Percentiles rank a stretch among this genome's conserved stretches.
These are phyloP conservation scores for Paramormyrops hopkinsi DNA, from an alignment of 2,797 vertebrate genomes.

Conservation along the genomic window DNA sequence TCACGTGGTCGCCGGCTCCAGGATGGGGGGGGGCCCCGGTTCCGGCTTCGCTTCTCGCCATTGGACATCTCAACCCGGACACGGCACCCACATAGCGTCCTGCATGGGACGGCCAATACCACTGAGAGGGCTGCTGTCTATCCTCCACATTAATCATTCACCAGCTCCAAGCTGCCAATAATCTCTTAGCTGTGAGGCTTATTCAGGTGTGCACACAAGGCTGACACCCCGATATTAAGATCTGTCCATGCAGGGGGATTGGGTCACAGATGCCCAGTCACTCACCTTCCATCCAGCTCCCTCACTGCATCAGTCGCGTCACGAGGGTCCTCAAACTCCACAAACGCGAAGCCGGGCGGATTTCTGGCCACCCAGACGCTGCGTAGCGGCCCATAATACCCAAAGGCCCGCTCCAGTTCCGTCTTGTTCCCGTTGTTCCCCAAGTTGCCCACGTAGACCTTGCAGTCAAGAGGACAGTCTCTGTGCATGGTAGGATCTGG, in stretches of 20 bases:
- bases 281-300: conserved; percentile 91
- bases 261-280: not conserved
- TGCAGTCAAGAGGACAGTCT: conserved; percentile 94
- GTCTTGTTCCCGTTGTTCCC: conserved; percentile 98
- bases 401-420: conserved; percentile 85
- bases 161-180: not conserved
- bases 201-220: not conserved
- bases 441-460: conserved; percentile 95
- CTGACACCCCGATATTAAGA: not conserved
- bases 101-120: conserved; percentile 34
- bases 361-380: conserved; percentile 97
- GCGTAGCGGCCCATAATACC: conserved; percentile 90
- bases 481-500: conserved; percentile 68
- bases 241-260: not conserved
- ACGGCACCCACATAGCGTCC: conserved; percentile 87
- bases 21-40: conserved; percentile 84
- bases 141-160: not conserved
- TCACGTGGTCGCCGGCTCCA: conserved; percentile 89
- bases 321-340: conserved; percentile 94
- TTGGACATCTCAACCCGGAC: conserved; percentile 92
- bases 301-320: conserved; percentile 94
- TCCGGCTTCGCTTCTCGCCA: conserved; percentile 88
- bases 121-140: not conserved
- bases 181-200: not conserved
- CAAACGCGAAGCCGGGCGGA: conserved; percentile 92